These are phyloP conservation scores for Campylomormyrus tamandua DNA, from an alignment of 2,113 vertebrate genomes.

Conservation along the genomic window DNA sequence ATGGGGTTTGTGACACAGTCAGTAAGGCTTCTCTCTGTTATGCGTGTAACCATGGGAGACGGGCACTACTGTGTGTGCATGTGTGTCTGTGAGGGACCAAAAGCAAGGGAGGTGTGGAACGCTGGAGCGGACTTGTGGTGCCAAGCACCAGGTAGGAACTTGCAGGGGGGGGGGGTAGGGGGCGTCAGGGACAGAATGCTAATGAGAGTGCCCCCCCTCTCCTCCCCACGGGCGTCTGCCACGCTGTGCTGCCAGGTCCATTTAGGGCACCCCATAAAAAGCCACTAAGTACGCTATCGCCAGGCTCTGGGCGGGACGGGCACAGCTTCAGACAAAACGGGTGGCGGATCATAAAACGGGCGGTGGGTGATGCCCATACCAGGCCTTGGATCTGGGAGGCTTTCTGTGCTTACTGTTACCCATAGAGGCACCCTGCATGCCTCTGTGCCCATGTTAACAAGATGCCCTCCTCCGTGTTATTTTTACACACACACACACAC, in stretches of 20 bases:
- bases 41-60: not conserved
- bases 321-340: slow-evolving; percentile 12
- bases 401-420: not conserved
- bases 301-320: slow-evolving; percentile 15
- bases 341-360: not conserved
- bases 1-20: not conserved
- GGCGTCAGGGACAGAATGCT: not conserved
- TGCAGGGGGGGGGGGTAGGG: not conserved
- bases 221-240: not conserved
- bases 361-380: not conserved
- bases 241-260: slow-evolving; percentile 23
- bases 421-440: not conserved
- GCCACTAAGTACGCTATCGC: slow-evolving; percentile 27
- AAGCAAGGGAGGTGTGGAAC: not conserved
- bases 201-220: not conserved
- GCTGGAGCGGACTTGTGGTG: not conserved
- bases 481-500: not conserved
- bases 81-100: not conserved
- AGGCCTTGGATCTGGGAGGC: not conserved
- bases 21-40: not conserved
- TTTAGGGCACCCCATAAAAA: slow-evolving; percentile 29
- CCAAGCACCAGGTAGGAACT: not conserved
- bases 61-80: not conserved
- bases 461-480: not conserved
- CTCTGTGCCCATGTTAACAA: not conserved